These are phyloP conservation scores for Thereva unica DNA, from an alignment of 2,888 invertebrate species.

Conservation along the genomic window DNA sequence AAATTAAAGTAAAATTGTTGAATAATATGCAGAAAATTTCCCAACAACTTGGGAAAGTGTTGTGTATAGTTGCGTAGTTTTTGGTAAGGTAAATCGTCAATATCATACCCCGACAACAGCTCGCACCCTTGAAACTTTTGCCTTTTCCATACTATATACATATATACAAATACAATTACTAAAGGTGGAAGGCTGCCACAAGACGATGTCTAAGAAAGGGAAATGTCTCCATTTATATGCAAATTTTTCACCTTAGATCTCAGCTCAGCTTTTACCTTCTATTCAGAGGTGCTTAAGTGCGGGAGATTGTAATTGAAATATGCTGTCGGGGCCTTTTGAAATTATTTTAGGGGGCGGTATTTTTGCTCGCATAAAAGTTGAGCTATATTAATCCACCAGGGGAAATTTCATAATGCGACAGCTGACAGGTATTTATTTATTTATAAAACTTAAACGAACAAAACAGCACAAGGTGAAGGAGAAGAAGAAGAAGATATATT, in stretches of 20 bases:
- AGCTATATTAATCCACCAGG: slow-evolving; percentile 6
- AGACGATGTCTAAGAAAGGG: slow-evolving; percentile 29
- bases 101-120: too few species aligned
- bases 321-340: slow-evolving; percentile 24
- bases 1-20: slow-evolving; percentile 24
- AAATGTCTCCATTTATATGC: slow-evolving; percentile 37
- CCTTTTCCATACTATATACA: slow-evolving; percentile 22
- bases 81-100: background rate
- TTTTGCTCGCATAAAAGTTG: slow-evolving; percentile 8
- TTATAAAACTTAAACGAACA: background rate
- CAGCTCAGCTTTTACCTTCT: slow-evolving; percentile 30
- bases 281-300: slow-evolving; percentile 22
- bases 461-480: too few species aligned
- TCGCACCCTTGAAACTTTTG: background rate
- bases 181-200: slow-evolving; percentile 11
- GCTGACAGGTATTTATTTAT: slow-evolving; percentile 6
- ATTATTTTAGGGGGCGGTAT: slow-evolving; percentile 23
- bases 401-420: slow-evolving; percentile 22
- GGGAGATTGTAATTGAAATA: slow-evolving; percentile 32
- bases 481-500: too few species aligned
- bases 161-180: slow-evolving; percentile 33
- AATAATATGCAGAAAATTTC: slow-evolving; percentile 21
- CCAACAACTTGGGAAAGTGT: background rate
- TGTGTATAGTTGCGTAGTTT: slow-evolving; percentile 2
- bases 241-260: slow-evolving; percentile 36